phyloP scores from a whole-genome alignment of 2,113 vertebrate genomes.

The Salvelinus fontinalis region DNA sequence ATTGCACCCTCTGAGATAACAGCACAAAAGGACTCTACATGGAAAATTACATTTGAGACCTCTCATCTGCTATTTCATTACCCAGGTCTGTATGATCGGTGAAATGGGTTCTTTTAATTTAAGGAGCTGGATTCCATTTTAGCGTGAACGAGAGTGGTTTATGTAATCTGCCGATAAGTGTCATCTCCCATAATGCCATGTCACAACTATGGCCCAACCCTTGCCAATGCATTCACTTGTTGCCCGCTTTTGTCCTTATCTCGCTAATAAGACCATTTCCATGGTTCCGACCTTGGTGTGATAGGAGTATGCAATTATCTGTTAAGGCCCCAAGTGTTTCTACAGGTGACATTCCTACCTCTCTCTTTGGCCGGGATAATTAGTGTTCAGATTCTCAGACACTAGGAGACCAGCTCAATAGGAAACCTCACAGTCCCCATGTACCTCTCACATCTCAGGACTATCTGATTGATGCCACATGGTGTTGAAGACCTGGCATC shows the following conservation, averaged over 20 bases:
- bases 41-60: slow-evolving; percentile 81
- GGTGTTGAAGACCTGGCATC: slow-evolving; percentile 22
- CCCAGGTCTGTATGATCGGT: slow-evolving; percentile 72
- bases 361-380: slow-evolving; percentile 75
- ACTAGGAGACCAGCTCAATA: slow-evolving; percentile 59
- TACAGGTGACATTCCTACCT: slow-evolving; percentile 78
- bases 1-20: slow-evolving; percentile 78
- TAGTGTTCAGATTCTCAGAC: slow-evolving; percentile 69
- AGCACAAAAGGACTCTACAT: slow-evolving; percentile 76
- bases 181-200: slow-evolving; percentile 72
- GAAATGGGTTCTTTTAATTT: slow-evolving; percentile 82
- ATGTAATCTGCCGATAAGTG: slow-evolving; percentile 77
- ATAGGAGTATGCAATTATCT: slow-evolving; percentile 85
- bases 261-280: slow-evolving; percentile 83
- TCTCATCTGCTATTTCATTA: slow-evolving; percentile 81
- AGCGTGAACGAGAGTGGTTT: slow-evolving; percentile 68
- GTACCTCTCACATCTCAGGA: slow-evolving; percentile 46
- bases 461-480: slow-evolving; percentile 38
- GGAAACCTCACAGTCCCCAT: slow-evolving; percentile 48
- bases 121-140: slow-evolving; percentile 78
- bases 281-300: slow-evolving; percentile 76
- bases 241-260: slow-evolving; percentile 59
- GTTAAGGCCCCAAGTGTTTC: slow-evolving; percentile 72
- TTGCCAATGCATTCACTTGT: slow-evolving; percentile 71
- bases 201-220: slow-evolving; percentile 72